Conservation (phyloP, 2,113 vertebrate genomes). For the Crotalus viridis region DNA sequence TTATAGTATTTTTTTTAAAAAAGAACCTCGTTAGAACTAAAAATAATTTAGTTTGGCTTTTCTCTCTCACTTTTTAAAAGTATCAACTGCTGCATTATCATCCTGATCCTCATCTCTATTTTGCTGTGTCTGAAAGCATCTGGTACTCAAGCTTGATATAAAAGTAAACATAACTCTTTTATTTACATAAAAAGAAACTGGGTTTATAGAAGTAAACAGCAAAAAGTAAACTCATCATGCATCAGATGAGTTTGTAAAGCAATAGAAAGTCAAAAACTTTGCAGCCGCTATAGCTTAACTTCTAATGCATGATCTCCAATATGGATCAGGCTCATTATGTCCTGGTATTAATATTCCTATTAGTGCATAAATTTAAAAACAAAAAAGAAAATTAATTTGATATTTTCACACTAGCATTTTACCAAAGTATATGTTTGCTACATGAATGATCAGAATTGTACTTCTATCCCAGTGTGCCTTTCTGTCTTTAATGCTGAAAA, state of each 20-base stretch:
- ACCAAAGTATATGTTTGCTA: background rate
- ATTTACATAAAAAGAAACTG: background rate
- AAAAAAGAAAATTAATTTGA: background rate
- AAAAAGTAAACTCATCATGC: background rate
- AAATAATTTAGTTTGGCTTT: constrained; percentile 50
- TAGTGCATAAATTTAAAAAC: background rate
- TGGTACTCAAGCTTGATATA: constrained; percentile 44
- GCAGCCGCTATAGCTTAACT: background rate
- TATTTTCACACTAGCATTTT: background rate
- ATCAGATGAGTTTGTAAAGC: background rate
- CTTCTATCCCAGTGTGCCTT: background rate
- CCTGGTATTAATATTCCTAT: background rate
- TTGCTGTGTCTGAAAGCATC: constrained; percentile 58
- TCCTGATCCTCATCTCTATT: constrained; percentile 18
- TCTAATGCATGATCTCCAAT: no score
- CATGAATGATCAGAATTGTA: background rate
- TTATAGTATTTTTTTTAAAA: constrained; percentile 36
- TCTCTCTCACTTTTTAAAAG: constrained; percentile 24
- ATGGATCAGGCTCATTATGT: no score
- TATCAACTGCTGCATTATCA: background rate
- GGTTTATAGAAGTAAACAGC: background rate
- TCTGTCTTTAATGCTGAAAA: background rate
- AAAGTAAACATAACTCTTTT: background rate
- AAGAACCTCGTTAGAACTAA: constrained; percentile 52
- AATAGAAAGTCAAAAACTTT: background rate